phyloP scores from a whole-genome alignment of 2,113 vertebrate genomes.

The Saguinus midas region DNA sequence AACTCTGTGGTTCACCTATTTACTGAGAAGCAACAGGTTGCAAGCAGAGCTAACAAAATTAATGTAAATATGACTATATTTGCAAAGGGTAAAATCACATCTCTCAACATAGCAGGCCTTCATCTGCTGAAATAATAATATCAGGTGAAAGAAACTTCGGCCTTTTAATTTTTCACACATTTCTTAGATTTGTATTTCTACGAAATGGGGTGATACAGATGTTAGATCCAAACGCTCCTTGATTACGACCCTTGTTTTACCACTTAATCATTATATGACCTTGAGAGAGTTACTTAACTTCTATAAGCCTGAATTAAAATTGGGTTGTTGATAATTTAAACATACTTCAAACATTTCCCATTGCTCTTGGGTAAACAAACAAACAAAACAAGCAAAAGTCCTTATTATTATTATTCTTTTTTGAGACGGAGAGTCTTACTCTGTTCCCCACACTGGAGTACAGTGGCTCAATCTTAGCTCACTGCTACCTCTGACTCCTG shows the following conservation, averaged over 20 bases:
- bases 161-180: conserved; percentile 9
- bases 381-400: neutral
- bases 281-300: neutral
- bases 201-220: neutral
- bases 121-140: neutral
- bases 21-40: neutral
- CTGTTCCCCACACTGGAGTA: no score
- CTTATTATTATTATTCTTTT: neutral
- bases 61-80: neutral
- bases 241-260: neutral
- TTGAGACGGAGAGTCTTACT: no score
- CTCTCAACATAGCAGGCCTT: neutral
- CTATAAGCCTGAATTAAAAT: neutral
- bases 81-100: neutral
- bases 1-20: neutral
- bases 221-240: neutral
- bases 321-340: neutral
- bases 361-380: neutral
- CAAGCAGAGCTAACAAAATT: neutral
- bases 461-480: no score
- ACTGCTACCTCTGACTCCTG: no score
- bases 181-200: neutral
- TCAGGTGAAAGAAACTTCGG: conserved; percentile 9
- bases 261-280: neutral
- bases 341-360: neutral